Evolutionary conservation across 2,113 vertebrate species (phyloP), one percentile per base, ranked within the genome.

Genomic region (Austrofundulus limnaeus): DNA sequence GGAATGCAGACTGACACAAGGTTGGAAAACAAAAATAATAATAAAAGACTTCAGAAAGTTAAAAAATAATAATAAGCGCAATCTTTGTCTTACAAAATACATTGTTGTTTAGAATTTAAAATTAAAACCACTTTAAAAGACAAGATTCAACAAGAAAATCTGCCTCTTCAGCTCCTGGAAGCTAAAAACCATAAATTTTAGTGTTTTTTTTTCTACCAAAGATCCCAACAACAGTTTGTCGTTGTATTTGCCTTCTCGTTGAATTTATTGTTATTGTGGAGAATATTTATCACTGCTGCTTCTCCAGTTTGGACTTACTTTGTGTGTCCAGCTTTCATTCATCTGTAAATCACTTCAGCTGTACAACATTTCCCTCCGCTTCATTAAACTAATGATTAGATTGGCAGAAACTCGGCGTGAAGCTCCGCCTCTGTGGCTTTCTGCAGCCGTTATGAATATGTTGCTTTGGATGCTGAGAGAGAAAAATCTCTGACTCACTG

Each of bases 401-500:
- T 21, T 14, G 20, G 42, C 9, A 28, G 25, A 57, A 20, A 19
- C n/a, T n/a, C 28, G 8, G 13, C 3, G 15, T 3, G 5, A 10
- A 51, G 24, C 28, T 23, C 34, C 24, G 31, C 4, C 13, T 43
- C 3, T 20, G 2, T 20, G 28, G 23, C 41, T 47, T 59, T 72
- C 43, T 52, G 52, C 66, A 39, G 61, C 10, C 1, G 47, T 59
- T 41, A 31, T 55, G 45, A 68, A 58, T 55, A 59, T 34, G 45
- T 69, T 48, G 49, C n/a, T 37, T 45, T 43, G 20, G 9, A 42
- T 54, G 43, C 45, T 46, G 56, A 41, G 51, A 72, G 51, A 61
- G 56, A 70, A 63, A 37, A 34, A 15, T n/a, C n/a, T 61, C 70
- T 66, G 77, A 78, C 58, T 78, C 76, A 73, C 62, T 28, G 11